phyloP scores from a whole-genome alignment of 92 coral and sea anemone species.

The Blastomussa wellsi region DNA sequence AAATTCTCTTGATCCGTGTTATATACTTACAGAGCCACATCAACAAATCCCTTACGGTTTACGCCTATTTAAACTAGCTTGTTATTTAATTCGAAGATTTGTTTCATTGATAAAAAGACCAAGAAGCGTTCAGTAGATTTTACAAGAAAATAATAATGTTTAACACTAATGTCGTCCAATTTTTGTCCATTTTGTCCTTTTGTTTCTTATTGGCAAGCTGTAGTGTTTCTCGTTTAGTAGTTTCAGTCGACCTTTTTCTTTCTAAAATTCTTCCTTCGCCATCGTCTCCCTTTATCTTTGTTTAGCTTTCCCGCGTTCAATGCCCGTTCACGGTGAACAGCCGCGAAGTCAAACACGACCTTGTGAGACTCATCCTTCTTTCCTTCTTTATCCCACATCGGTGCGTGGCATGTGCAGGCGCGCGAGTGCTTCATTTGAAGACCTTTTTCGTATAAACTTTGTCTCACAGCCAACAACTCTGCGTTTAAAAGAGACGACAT shows the following conservation, averaged over 20 bases:
- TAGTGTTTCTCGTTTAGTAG: neutral
- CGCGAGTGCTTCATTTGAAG: slow-evolving; percentile 48
- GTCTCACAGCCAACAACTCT: slow-evolving; percentile 54
- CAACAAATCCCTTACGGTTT: neutral
- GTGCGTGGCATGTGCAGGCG: slow-evolving; percentile 41
- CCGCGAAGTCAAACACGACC: slow-evolving; percentile 77
- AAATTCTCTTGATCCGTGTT: neutral
- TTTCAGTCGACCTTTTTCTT: slow-evolving; percentile 8
- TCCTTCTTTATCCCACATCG: slow-evolving; percentile 29
- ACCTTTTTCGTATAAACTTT: slow-evolving; percentile 60
- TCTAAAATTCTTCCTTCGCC: slow-evolving; percentile 63
- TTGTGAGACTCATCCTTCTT: slow-evolving; percentile 29
- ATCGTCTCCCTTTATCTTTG: slow-evolving; percentile 82
- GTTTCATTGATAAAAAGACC: neutral
- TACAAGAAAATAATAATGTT: neutral
- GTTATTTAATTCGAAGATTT: neutral
- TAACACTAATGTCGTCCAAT: neutral
- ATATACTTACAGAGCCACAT: neutral
- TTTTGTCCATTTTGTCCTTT: neutral
- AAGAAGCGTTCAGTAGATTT: neutral
- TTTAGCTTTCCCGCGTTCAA: slow-evolving; percentile 82
- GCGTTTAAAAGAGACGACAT: slow-evolving; percentile 54
- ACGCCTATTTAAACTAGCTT: neutral
- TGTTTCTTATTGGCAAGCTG: neutral
- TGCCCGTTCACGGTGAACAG: slow-evolving; percentile 86